Evolutionary conservation across 2,797 vertebrate species (phyloP), one percentile per base, ranked within the genome.

Genomic region (Clarias fuscus): DNA sequence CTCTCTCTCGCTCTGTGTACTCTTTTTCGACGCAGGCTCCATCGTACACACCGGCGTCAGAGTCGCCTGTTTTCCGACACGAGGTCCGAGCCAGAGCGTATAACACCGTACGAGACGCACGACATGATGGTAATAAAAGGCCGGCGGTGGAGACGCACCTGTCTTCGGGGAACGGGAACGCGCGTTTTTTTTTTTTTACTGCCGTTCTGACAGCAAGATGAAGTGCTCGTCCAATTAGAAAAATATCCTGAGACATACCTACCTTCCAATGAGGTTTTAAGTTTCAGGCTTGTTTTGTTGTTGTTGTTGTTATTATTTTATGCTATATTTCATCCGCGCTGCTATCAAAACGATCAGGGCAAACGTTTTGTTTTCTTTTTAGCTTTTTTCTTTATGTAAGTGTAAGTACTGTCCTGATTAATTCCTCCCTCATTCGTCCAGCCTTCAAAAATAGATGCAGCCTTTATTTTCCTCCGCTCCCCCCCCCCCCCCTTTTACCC

Each of bases 171-270:
- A 96, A 93, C 94, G 90, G 90, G 90, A 84, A 70, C 87, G 43
- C n/a, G 43, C 43, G 43, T 43, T 33, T 33, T 33, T 33, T 33
- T 33, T 33, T 33, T 33, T 33, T 96, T 95, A 95, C 94, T 94
- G 94, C 95, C 88, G 93, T 89, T 93, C 93, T 95, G 96, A 96
- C 96, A 95, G 95, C 93, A 96, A 95, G 95, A 96, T 95, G 93
- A 95, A 96, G 94, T 94, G 93, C 93, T 93, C 92, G 92, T 95
- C 95, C 96, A 96, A 96, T 96, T 96, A 96, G 93, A 96, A 95
- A 95, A 95, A 95, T 95, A 96, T 96, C 96, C 95, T 93, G 93
- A 92, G 92, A 90, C 94, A 93, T 95, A 95, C 43, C 43, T 7
- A 43, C 93, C 93, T 95, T 93, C 93, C 92, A 93, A 92, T 90